Conservation (phyloP, 2,888 invertebrate genomes). For the Salticus scenicus region DNA sequence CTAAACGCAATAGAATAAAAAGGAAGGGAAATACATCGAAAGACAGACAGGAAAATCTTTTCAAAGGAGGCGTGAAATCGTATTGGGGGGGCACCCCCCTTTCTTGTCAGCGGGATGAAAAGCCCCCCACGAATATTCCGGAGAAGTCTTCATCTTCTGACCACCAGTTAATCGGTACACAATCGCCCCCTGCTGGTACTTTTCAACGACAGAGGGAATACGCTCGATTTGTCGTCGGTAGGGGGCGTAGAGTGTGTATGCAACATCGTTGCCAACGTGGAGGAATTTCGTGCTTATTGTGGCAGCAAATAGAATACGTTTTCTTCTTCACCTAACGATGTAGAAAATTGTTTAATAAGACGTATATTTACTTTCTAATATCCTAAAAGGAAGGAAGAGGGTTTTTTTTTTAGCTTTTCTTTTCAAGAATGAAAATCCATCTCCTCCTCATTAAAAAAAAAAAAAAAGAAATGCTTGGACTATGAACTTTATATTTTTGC, state of each 20-base stretch:
- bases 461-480: no score
- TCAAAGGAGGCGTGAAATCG: slow-evolving; percentile 56
- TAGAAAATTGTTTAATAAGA: slow-evolving; percentile 19
- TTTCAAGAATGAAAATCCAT: no score
- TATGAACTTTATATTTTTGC: no score
- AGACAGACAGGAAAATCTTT: slow-evolving; percentile 37
- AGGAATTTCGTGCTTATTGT: slow-evolving; percentile 12
- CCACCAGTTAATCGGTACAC: slow-evolving; percentile 62
- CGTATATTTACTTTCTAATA: neutral
- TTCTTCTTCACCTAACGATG: slow-evolving; percentile 6
- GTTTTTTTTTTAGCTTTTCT: neutral
- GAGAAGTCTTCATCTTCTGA: slow-evolving; percentile 65
- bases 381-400: neutral
- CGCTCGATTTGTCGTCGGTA: slow-evolving; percentile 18
- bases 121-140: slow-evolving; percentile 30
- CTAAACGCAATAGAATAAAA: neutral
- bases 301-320: slow-evolving; percentile 12
- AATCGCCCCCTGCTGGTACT: slow-evolving; percentile 46
- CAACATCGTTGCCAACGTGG: neutral
- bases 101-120: slow-evolving; percentile 28
- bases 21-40: slow-evolving; percentile 5
- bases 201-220: slow-evolving; percentile 46
- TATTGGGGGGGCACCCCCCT: slow-evolving; percentile 20
- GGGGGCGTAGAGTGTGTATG: slow-evolving; percentile 29
- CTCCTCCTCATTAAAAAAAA: no score